Evolutionary conservation across 2,888 invertebrate species (phyloP), one percentile per base, ranked within the genome.

Genomic region (Caenorhabditis macrosperma): DNA sequence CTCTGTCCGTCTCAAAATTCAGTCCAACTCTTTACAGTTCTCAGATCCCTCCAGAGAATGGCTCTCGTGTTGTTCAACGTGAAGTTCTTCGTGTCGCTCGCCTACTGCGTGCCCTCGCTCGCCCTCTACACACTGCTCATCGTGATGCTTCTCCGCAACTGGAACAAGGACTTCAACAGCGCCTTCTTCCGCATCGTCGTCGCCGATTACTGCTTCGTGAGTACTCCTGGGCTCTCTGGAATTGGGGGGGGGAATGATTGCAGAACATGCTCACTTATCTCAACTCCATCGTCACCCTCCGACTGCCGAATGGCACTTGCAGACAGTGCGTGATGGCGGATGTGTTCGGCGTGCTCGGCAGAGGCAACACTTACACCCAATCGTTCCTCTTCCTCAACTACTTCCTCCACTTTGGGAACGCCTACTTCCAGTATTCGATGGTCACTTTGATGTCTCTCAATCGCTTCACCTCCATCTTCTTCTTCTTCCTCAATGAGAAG

Each of bases 381-480:
- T 9, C 33, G 12, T 48, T 72, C 17, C 33, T 72, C 12, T 55
- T 15, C 12, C 9, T 72, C 24, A 35, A 35, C 26, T 72, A 72
- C 17, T 72, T 72, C 28, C 17, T 72, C 0, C 63, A 72, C 35
- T 72, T 72, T 57, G 72, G 55, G 10, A 72, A 72, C 48, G 72
- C 72, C 20, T 72, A 72, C 38, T 72, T 72, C 33, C 72, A 72
- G 33, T 72, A 72, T 10, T 55, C 57, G 1, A 72, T 72, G 72
- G 48, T 72, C 26, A 72, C 72, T 7, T n/a, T 72, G 46, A 72
- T 72, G 72, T 44, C 54, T 10, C 28, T 63, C 33, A 72, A 72
- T 22, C 5, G 72, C 2, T 35, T 46, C 4, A 72, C 63, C 1
- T 44, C 44, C 20, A 57, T 72, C 4, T 72, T 63, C 48, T 55